Percentiles rank a stretch among this genome's conserved stretches.
Conservation (phyloP, 2,113 vertebrate genomes). For the Elaphurus davidianus region DNA sequence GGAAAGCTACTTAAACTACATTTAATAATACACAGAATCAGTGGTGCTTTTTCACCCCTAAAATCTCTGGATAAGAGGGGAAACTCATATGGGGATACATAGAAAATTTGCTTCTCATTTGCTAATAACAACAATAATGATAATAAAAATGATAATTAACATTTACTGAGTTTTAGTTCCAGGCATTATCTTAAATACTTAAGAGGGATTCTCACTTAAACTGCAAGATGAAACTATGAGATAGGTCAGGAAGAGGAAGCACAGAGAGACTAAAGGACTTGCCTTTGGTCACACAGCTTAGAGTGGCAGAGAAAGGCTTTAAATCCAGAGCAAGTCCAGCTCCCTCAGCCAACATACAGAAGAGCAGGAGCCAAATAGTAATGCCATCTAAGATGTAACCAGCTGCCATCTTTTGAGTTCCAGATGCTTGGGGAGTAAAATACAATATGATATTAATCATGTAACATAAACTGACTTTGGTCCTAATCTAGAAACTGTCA, state of each 20-base stretch:
- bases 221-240: not conserved
- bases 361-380: not conserved
- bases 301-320: not conserved
- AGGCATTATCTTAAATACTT: not conserved
- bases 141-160: not conserved
- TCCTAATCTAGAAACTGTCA: not conserved
- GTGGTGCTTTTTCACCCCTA: not conserved
- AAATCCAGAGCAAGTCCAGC: not conserved
- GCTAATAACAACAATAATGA: not conserved
- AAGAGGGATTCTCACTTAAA: not conserved
- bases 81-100: not conserved
- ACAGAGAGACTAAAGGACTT: not conserved
- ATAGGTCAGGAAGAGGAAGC: not conserved
- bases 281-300: not conserved
- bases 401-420: not conserved
- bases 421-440: not conserved
- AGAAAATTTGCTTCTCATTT: constrained; percentile 6
- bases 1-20: constrained; percentile 7
- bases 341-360: not conserved
- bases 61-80: not conserved
- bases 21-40: not conserved
- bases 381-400: not conserved
- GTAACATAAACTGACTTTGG: not conserved
- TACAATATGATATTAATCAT: not conserved
- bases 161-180: not conserved